A percentile compares a stretch with the other conserved stretches of the same genome.
Evolutionary conservation across 2,113 vertebrate genomes (phyloP).

Genomic region (Vicugna pacos): DNA sequence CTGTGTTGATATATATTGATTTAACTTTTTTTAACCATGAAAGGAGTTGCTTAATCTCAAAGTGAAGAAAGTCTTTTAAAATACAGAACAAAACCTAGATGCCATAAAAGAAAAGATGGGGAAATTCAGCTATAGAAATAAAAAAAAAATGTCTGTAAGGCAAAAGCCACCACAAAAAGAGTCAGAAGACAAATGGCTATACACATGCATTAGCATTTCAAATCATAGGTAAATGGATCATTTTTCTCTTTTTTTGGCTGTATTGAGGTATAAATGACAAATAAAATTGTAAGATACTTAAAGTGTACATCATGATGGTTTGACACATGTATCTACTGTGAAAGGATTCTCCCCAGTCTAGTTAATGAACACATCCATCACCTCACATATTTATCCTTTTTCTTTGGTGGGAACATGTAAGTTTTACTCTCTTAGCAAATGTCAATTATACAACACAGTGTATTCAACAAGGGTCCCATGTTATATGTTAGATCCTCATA

Average conservation of each 20-base stretch:
- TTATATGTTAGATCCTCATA: neutral
- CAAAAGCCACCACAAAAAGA: neutral
- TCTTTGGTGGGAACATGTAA: neutral
- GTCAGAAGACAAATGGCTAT: neutral
- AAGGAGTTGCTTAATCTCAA: neutral
- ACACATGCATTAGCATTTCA: neutral
- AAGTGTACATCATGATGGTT: neutral
- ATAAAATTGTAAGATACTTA: neutral
- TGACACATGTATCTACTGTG: neutral
- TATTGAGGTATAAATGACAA: neutral
- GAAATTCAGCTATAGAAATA: neutral
- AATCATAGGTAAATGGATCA: neutral
- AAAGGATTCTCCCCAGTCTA: neutral
- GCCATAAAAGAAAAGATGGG: neutral
- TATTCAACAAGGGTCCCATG: neutral
- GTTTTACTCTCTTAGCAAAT: neutral
- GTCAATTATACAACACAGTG: neutral
- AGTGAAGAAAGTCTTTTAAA: constrained; percentile 32
- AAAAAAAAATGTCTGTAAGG: neutral
- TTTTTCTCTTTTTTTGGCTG: neutral
- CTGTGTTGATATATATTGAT: neutral
- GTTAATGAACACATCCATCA: neutral
- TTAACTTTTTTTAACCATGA: neutral
- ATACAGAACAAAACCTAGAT: neutral
- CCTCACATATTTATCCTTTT: neutral